These are phyloP conservation scores for Petrocephalus sullivani DNA, from an alignment of 2,797 vertebrate genomes.

Conservation along the genomic window DNA sequence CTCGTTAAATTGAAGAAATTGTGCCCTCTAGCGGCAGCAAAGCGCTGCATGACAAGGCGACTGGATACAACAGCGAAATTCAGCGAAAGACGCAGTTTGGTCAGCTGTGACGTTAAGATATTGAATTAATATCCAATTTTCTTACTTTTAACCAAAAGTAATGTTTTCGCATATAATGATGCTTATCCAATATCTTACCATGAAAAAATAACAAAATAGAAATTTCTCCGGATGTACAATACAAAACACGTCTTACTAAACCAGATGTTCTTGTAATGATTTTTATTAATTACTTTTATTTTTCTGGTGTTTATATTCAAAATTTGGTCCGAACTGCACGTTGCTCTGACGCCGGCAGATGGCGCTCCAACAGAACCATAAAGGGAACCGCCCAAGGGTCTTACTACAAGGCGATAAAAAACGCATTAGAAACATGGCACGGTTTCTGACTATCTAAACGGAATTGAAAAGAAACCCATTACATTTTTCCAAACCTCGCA, in stretches of 20 bases:
- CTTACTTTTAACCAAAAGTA: background rate
- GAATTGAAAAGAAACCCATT: background rate
- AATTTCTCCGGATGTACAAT: background rate
- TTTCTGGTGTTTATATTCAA: background rate
- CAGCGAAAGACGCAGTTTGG: background rate
- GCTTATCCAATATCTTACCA: background rate
- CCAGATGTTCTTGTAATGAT: background rate
- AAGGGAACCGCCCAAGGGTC: background rate
- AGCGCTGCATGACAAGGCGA: background rate
- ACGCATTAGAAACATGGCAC: background rate
- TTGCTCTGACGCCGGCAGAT: background rate
- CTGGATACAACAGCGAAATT: background rate
- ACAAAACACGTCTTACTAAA: background rate
- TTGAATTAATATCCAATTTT: background rate
- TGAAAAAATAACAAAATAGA: background rate
- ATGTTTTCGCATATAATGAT: background rate
- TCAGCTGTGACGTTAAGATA: background rate
- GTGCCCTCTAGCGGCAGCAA: background rate
- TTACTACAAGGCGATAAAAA: background rate
- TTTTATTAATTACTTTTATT: background rate
- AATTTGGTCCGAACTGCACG: background rate
- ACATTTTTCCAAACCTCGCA: background rate
- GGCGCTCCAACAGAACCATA: background rate
- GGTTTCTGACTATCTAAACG: background rate
- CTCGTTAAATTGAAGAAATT: background rate